A percentile compares a stretch with the other conserved stretches of the same genome.
Conservation (phyloP, 2,888 invertebrate genomes). For the Lagria hirta region DNA sequence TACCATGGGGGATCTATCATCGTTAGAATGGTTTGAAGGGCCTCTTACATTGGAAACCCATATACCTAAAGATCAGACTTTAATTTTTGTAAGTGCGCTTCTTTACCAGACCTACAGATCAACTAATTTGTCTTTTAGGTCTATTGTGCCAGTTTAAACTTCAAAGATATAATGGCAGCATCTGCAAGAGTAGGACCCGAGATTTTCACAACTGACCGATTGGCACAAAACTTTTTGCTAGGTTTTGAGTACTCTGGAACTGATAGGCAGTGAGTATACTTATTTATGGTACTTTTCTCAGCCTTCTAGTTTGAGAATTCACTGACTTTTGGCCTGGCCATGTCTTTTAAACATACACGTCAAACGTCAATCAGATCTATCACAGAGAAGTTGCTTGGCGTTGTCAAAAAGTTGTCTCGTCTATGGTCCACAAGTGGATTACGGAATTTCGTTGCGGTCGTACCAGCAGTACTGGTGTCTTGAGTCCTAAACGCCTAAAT, state of each 20-base stretch:
- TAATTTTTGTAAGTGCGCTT: not conserved
- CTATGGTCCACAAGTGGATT: not conserved
- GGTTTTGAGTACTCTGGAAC: constrained; percentile 70
- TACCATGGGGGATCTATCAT: constrained; percentile 82
- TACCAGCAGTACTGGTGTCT: too few species aligned
- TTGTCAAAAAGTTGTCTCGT: not conserved
- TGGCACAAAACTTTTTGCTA: constrained; percentile 65
- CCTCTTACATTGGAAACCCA: constrained; percentile 43
- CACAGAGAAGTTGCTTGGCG: not conserved
- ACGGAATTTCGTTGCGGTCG: too few species aligned
- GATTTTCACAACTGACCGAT: constrained; percentile 68
- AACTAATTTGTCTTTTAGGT: constrained; percentile 27
- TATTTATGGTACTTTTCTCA: not conserved
- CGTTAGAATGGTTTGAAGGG: constrained; percentile 82
- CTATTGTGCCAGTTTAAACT: constrained; percentile 81
- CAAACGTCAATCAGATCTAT: not conserved
- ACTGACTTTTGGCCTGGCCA: not conserved
- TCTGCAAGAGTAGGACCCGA: constrained; percentile 87
- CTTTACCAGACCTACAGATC: constrained; percentile 1
- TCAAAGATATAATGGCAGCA: constrained; percentile 91
- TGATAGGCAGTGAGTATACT: constrained; percentile 26
- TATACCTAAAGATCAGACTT: not conserved
- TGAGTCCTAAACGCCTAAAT: too few species aligned
- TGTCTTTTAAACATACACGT: not conserved
- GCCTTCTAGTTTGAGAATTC: not conserved